Conservation (phyloP, 2,113 vertebrate species). For the Jacana jacana region DNA sequence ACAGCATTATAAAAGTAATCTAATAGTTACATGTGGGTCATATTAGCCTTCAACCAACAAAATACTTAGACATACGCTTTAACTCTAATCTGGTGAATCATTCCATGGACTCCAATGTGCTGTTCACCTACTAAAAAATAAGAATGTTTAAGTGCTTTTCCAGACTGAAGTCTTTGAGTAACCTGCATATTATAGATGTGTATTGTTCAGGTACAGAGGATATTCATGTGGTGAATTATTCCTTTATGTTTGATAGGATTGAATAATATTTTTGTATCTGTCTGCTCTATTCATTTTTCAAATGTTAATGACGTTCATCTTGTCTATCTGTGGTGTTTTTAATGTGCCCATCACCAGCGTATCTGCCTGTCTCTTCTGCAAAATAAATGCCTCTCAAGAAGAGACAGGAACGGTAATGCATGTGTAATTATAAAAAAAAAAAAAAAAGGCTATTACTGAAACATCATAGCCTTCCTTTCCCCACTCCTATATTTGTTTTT, state of each 20-base stretch:
- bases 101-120: background rate
- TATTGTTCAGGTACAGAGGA: background rate
- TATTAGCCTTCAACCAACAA: background rate
- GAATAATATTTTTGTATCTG: slow-evolving; percentile 29
- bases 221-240: slow-evolving; percentile 10
- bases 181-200: background rate
- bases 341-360: slow-evolving; percentile 24
- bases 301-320: slow-evolving; percentile 45
- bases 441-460: slow-evolving; percentile 27
- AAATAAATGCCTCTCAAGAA: slow-evolving; percentile 71
- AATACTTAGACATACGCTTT: background rate
- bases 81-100: background rate
- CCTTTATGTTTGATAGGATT: slow-evolving; percentile 21
- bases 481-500: slow-evolving; percentile 61
- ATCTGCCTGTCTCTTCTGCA: slow-evolving; percentile 45
- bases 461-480: slow-evolving; percentile 47
- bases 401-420: slow-evolving; percentile 58
- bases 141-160: background rate
- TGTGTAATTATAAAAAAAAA: slow-evolving; percentile 55
- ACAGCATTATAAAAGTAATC: background rate
- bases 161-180: background rate
- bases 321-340: slow-evolving; percentile 25
- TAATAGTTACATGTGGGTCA: background rate
- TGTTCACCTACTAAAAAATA: background rate
- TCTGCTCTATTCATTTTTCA: slow-evolving; percentile 40